Base-by-base conservation (phyloP, 2,888 invertebrate genomes). In the Aleiodes leptofemur region DNA sequence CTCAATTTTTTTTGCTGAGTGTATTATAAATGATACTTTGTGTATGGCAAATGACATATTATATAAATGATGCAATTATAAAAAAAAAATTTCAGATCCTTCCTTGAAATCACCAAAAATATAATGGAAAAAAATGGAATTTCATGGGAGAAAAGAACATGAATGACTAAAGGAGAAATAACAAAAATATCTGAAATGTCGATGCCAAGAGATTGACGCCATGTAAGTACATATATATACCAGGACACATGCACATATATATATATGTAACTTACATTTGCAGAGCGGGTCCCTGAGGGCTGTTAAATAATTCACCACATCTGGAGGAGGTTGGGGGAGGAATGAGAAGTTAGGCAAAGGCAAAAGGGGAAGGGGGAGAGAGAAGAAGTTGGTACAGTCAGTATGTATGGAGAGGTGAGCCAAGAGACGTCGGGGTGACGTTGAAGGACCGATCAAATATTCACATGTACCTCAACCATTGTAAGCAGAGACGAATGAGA, bases 371-470 rank as follows among this genome's bases (percentile, higher is more conserved):
- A 81, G 81, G 78, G 80, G 77, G 82, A 82, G 81, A 74, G 83
- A 82, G 77, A 78, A 79, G 76, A 8, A 13, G 55, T 29, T 66
- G 69, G 68, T 69, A 55, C 68, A 72, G 70, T 74, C 14, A 9
- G 74, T 70, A 74, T 64, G 70, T 78, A 78, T 78, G 74, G 74
- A 74, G 76, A 76, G 76, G 76, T 76, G 75, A 73, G 77, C 72
- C 79, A 72, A 74, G 78, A 69, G 55, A 68, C 69, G 73, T 55
- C 73, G 74, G 82, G 84, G 81, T 83, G 83, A 83, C 85, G 87
- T 84, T 87, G 85, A 86, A 89, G 88, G 86, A 85, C 86, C 84
- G 84, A 85, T 89, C 85, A 89, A 89, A 88, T 89, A 89, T 89
- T 88, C 86, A 89, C 84, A 83, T 83, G 85, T 84, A 82, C 86